Conservation (phyloP, 1,140 invertebrate species). For the Ceratitis capitata region DNA sequence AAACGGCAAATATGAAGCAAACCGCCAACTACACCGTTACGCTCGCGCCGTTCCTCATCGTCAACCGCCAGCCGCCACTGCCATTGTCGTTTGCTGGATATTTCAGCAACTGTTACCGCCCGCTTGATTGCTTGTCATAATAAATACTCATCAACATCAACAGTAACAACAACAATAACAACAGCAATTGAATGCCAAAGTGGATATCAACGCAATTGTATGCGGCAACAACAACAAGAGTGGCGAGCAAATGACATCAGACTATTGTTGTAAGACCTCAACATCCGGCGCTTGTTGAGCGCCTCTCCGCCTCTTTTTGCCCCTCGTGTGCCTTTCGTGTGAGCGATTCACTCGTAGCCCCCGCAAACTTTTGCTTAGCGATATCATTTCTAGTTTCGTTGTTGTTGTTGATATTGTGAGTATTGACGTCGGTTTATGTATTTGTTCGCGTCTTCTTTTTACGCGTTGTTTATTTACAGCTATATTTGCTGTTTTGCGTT, state of each 20-base stretch:
- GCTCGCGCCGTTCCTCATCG: not conserved
- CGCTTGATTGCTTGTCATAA: slow-evolving; percentile 40
- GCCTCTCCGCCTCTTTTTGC: not conserved
- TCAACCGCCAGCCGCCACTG: not conserved
- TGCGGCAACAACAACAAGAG: not conserved
- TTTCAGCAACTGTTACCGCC: slow-evolving; percentile 24
- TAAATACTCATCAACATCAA: slow-evolving; percentile 40
- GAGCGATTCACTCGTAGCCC: not conserved
- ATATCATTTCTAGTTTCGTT: not conserved
- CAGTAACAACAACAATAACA: too few relatives aligned
- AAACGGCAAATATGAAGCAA: not conserved
- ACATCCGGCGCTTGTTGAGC: not conserved
- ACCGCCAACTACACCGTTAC: not conserved
- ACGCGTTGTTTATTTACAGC: not conserved
- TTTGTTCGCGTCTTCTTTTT: not conserved
- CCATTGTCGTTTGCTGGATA: not conserved
- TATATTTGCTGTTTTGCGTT: not conserved
- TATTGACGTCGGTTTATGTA: not conserved
- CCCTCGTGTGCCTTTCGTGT: not conserved
- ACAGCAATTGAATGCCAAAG: not conserved
- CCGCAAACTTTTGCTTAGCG: not conserved
- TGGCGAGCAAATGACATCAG: not conserved
- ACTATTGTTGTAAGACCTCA: not conserved
- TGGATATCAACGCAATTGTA: slow-evolving; percentile 15
- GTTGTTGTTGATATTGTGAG: not conserved